phyloP scores from a whole-genome alignment of 1,140 invertebrate species.

The Diabrotica undecimpunctata region DNA sequence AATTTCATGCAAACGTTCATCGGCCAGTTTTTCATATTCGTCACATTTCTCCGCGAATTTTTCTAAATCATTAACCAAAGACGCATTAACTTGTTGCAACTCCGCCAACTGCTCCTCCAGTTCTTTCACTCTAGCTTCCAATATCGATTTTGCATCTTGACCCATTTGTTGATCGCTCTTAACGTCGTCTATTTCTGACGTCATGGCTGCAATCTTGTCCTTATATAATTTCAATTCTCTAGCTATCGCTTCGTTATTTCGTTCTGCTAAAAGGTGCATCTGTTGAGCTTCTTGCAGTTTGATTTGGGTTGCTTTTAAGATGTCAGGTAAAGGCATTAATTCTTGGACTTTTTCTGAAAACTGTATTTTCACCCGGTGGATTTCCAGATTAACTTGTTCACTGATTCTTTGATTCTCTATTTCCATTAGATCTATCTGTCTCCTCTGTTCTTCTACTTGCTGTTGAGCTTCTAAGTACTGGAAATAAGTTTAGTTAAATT shows the following conservation, averaged over 20 bases:
- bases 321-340: conserved; percentile 66
- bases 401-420: conserved; percentile 71
- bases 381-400: conserved; percentile 72
- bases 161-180: conserved; percentile 37
- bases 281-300: conserved; percentile 69
- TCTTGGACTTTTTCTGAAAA: conserved; percentile 76
- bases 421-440: conserved; percentile 69
- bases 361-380: conserved; percentile 67
- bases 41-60: conserved; percentile 47
- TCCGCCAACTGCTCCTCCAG: conserved; percentile 48
- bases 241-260: conserved; percentile 58
- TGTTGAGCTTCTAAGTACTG: conserved; percentile 67
- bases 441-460: conserved; percentile 67
- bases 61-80: conserved; percentile 47
- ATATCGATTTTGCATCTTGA: conserved; percentile 46
- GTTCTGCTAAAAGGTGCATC: conserved; percentile 58
- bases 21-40: conserved; percentile 52
- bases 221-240: conserved; percentile 55
- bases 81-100: conserved; percentile 52
- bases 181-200: conserved; percentile 45
- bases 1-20: conserved; percentile 56
- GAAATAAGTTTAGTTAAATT: neutral
- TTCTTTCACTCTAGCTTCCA: conserved; percentile 44
- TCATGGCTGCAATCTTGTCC: conserved; percentile 53
- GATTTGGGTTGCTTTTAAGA: conserved; percentile 68